phyloP scores from a whole-genome alignment of 2,888 invertebrate species.

The Cantharis rufa region DNA sequence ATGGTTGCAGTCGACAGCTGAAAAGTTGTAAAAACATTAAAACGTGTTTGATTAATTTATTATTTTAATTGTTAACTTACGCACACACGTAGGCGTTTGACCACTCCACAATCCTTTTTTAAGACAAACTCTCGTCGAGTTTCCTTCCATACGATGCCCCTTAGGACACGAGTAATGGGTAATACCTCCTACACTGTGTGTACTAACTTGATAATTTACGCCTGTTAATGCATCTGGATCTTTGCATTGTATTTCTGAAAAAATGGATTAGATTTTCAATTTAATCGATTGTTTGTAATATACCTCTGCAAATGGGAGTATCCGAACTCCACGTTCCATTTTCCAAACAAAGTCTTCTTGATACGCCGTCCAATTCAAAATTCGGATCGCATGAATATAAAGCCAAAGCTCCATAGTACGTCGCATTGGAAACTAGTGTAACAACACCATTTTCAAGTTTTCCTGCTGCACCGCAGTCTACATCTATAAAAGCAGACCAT shows the following conservation, averaged over 20 bases:
- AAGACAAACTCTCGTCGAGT: conserved; percentile 75
- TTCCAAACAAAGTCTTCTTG: conserved; percentile 81
- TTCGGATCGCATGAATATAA: conserved; percentile 83
- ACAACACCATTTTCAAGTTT: conserved; percentile 75
- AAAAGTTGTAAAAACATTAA: conserved; percentile 22
- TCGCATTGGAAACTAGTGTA: conserved; percentile 82
- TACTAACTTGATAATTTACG: conserved; percentile 63
- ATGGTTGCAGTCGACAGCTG: conserved; percentile 84
- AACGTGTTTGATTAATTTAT: conserved; percentile 26
- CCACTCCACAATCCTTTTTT: conserved; percentile 84
- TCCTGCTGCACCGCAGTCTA: conserved; percentile 82
- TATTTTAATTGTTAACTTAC: conserved; percentile 64
- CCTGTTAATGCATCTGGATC: conserved; percentile 69
- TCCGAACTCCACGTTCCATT: conserved; percentile 91
- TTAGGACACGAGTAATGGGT: conserved; percentile 83
- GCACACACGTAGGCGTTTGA: conserved; percentile 75
- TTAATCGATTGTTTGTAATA: conserved; percentile 31
- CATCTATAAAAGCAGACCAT: conserved; percentile 62
- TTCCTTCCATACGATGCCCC: conserved; percentile 79
- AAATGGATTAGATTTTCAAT: not conserved
- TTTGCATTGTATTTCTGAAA: conserved; percentile 75
- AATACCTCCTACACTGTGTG: conserved; percentile 76
- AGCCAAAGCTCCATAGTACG: conserved; percentile 85
- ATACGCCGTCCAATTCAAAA: conserved; percentile 81
- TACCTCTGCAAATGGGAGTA: conserved; percentile 79